Base-by-base conservation (phyloP, 2,113 vertebrate genomes). In the Anguilla rostrata region DNA sequence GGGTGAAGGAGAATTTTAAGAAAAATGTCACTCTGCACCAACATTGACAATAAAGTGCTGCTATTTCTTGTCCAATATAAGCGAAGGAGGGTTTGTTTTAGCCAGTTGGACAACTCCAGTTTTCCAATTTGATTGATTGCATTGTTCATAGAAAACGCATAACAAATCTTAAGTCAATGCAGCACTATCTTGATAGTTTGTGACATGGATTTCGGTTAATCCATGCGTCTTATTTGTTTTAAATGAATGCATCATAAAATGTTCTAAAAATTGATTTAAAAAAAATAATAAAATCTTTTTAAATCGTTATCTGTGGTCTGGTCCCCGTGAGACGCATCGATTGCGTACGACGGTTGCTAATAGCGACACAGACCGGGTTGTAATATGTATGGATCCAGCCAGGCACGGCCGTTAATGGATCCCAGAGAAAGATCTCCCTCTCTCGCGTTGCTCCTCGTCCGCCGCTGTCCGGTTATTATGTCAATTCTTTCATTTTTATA, bases 301-400 rank as follows among this genome's bases (percentile, higher is more conserved):
- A 34, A 34, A 75, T 75, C 26, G 5, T 71, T 71, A 71, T n/a
- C 63, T n/a, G 63, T 34, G 9, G 6, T 1, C 71, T 29, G 26
- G 63, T 26, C 63, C 63, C 71, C n/a, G 71, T 75, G 71, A 12
- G n/a, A 75, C 63, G 7, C 71, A 83, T 83, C 41, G 82, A 83
- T 56, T 83, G 39, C 14, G 26, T 56, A 83, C 39, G 34, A 15
- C 49, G 39, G 56, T 83, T 29, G 82, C 53, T 83, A 83, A 83
- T 83, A 56, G 82, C 49, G 34, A 83, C 56, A 39, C 49, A 60
- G 29, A 29, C 82, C 63, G 12, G 39, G 39, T 83, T 83, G 56
- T 83, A 63, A 83, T 83, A 83, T 56, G 82, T 60, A 83, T 83
- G 82, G 56, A 83, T 83, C n/a, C 29, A 16, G 53, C 56, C 49